Conservation (phyloP, 2,797 vertebrate genomes). For the Margarornis squamiger region DNA sequence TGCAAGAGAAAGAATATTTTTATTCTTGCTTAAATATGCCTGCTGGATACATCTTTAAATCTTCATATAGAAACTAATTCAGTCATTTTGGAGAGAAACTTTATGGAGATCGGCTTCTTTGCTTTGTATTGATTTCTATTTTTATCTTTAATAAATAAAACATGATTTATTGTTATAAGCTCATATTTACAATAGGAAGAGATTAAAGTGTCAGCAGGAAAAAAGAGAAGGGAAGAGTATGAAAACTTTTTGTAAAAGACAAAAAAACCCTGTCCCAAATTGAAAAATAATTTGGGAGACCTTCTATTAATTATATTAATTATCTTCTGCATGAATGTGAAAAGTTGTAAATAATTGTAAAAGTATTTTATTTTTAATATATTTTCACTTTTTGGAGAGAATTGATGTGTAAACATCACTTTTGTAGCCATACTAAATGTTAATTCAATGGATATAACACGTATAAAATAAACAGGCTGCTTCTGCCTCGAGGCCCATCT, state of each 20-base stretch:
- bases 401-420: neutral
- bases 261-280: neutral
- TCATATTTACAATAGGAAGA: neutral
- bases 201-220: slow-evolving; percentile 13
- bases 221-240: neutral
- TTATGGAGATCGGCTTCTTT: slow-evolving; percentile 19
- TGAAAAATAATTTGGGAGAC: neutral
- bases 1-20: neutral
- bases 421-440: neutral
- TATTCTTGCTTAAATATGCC: neutral
- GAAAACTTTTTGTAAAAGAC: neutral
- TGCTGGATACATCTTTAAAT: neutral
- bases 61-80: neutral
- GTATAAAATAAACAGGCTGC: neutral
- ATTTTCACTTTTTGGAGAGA: neutral
- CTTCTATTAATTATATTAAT: neutral
- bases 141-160: slow-evolving; percentile 44
- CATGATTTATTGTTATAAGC: neutral
- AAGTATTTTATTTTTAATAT: neutral
- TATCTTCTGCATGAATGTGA: neutral
- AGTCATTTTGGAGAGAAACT: neutral
- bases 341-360: neutral
- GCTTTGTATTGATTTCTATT: slow-evolving; percentile 17
- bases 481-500: neutral
- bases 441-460: neutral